Base-by-base conservation (phyloP, 2,888 invertebrate species). In the Drosophila peninsularis region DNA sequence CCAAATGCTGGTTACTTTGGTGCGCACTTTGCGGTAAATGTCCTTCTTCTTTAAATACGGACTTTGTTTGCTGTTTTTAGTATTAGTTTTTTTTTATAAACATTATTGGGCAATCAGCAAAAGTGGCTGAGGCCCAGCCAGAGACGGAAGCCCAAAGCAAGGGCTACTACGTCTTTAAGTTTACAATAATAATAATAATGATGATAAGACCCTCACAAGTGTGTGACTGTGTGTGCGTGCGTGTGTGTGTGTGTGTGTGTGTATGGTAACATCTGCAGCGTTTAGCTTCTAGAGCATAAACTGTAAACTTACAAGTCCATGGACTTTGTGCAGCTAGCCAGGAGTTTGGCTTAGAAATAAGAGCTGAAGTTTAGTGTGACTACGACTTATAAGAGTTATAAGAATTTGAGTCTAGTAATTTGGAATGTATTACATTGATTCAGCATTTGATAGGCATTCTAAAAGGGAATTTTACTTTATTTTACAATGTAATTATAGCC, bases 21-120 rank as follows among this genome's bases (percentile, higher is more conserved):
- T 62, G 71, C 62, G 55, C 57, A 56, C 60, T 64, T 75, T 79
- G 75, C 55, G 79, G 77, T 71, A 30, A 52, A 70, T 56, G 56
- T 52, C 36, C 62, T 42, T 62, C 55, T n/a, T n/a, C 62, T 45
- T 47, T 39, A 32, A 42, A 66, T 63, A 45, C 21, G 41, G 17
- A 21, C 24, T 55, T 62, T 34, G 55, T 53, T 58, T 50, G n/a
- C 39, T 55, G 37, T 24, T 32, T 58, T 42, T 42, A 0, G 10
- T 17, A 11, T 50, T 9, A 3, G 3, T 19, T 10, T 41, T 10
- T 17, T 17, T 19, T 10, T 5, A 41, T 19, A 39, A 10, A 47
- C 62, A 45, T 58, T 62, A 69, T 70, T 70, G 70, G 62, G 69
- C 47, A 50, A 57, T 57, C 56, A 64, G 47, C n/a, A 47, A 56